These are phyloP conservation scores for Yponomeuta sedellus DNA, from an alignment of 2,888 invertebrate genomes.

Conservation along the genomic window DNA sequence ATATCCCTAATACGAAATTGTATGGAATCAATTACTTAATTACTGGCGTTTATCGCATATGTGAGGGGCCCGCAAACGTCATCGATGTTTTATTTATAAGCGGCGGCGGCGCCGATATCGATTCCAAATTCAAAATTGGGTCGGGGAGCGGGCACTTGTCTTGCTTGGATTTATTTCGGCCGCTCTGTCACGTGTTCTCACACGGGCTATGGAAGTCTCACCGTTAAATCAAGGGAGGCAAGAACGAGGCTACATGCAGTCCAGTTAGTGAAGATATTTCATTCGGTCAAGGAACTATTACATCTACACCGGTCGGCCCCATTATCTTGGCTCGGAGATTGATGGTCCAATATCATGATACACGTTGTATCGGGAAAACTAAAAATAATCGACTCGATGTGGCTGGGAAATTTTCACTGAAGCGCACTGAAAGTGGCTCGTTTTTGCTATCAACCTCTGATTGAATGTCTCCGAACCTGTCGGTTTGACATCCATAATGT, in stretches of 20 bases:
- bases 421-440: neutral
- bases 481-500: too few species aligned
- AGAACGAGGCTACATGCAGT: neutral
- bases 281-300: slow-evolving; percentile 64
- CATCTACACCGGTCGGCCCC: slow-evolving; percentile 41
- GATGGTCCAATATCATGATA: slow-evolving; percentile 60
- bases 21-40: neutral
- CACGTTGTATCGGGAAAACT: neutral
- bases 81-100: slow-evolving; percentile 7
- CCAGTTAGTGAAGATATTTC: slow-evolving; percentile 45
- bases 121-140: slow-evolving; percentile 34
- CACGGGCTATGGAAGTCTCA: neutral
- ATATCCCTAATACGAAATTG: slow-evolving; percentile 10
- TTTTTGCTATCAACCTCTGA: too few species aligned
- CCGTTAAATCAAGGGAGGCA: neutral
- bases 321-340: slow-evolving; percentile 62
- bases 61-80: neutral
- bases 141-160: slow-evolving; percentile 22
- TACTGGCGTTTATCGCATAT: neutral
- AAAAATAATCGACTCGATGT: slow-evolving; percentile 1
- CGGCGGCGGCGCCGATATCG: slow-evolving; percentile 26
- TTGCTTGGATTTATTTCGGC: slow-evolving; percentile 23
- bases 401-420: neutral
- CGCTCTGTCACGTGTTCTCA: slow-evolving; percentile 13
- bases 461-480: too few species aligned